Evolutionary conservation across 2,888 invertebrate species (phyloP).

Genomic region (Anticlea derivata): DNA sequence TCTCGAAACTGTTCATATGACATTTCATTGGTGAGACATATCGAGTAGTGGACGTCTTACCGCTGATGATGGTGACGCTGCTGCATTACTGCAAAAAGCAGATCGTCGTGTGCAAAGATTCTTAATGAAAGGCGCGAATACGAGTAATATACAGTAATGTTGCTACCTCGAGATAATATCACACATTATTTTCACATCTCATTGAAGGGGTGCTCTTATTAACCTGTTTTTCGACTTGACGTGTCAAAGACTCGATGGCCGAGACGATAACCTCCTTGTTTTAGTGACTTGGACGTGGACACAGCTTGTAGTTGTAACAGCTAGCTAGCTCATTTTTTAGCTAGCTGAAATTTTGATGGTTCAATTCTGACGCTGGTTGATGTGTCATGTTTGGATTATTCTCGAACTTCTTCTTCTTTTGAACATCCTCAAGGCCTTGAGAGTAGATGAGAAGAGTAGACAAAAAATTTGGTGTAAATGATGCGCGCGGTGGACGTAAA

Average conservation of each 20-base stretch:
- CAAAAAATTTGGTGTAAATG: no score
- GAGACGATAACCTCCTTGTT: constrained; percentile 58
- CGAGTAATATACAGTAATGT: constrained; percentile 55
- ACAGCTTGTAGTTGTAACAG: constrained; percentile 27
- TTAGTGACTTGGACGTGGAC: constrained; percentile 49
- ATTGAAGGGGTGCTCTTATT: constrained; percentile 61
- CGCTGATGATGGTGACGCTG: background rate
- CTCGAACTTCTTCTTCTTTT: no score
- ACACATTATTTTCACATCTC: constrained; percentile 72
- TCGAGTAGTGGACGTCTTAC: background rate
- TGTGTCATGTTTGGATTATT: no score
- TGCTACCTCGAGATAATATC: constrained; percentile 61
- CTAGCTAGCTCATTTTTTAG: constrained; percentile 11
- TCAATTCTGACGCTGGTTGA: no score
- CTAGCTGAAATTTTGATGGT: background rate
- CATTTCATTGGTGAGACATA: background rate
- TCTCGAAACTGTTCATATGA: no score
- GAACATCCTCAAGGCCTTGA: no score
- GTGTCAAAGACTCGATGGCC: constrained; percentile 63
- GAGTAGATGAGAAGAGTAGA: no score
- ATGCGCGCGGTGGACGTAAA: no score
- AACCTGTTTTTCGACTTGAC: constrained; percentile 66
- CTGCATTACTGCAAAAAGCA: background rate
- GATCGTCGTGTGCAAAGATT: constrained; percentile 15
- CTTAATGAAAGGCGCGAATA: constrained; percentile 46